Conservation (phyloP, 2,113 vertebrate genomes). For the Nansenia antarctica region DNA sequence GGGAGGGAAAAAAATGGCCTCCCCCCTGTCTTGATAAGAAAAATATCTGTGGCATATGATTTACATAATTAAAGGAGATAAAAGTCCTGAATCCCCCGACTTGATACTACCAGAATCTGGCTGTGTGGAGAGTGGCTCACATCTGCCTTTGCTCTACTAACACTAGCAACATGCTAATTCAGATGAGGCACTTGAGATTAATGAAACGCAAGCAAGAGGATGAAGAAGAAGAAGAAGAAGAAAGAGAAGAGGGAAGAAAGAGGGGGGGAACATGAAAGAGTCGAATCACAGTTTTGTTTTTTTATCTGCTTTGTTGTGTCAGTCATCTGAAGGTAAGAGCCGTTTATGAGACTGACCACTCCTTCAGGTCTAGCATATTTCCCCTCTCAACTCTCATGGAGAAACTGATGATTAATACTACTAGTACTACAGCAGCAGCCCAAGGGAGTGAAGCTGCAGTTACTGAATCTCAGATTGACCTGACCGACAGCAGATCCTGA, state of each 20-base stretch:
- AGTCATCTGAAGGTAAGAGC: conserved; percentile 41
- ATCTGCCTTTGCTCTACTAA: conserved; percentile 56
- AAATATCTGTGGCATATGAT: conserved; percentile 68
- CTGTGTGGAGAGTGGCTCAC: conserved; percentile 43
- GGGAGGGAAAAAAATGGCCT: not conserved
- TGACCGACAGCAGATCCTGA: conserved; percentile 12
- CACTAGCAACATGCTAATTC: conserved; percentile 55
- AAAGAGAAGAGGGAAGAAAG: conserved; percentile 28
- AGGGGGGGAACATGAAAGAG: conserved; percentile 45
- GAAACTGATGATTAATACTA: conserved; percentile 44
- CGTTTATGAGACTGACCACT: not conserved
- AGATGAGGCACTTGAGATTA: conserved; percentile 52
- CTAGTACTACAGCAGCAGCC: conserved; percentile 10
- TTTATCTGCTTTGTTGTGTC: conserved; percentile 25
- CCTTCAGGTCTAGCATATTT: conserved; percentile 36
- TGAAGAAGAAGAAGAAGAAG: not conserved
- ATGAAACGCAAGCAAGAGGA: conserved; percentile 33
- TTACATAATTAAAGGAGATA: conserved; percentile 73
- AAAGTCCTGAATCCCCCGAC: conserved; percentile 63
- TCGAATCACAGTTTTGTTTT: conserved; percentile 15
- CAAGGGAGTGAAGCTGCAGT: conserved; percentile 19
- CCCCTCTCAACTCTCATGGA: conserved; percentile 33
- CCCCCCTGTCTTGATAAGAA: conserved; percentile 51
- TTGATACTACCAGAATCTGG: conserved; percentile 52
- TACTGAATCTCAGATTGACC: conserved; percentile 23